Evolutionary conservation across 1,140 invertebrate species (phyloP).

Genomic region (Heliconius nattereri): DNA sequence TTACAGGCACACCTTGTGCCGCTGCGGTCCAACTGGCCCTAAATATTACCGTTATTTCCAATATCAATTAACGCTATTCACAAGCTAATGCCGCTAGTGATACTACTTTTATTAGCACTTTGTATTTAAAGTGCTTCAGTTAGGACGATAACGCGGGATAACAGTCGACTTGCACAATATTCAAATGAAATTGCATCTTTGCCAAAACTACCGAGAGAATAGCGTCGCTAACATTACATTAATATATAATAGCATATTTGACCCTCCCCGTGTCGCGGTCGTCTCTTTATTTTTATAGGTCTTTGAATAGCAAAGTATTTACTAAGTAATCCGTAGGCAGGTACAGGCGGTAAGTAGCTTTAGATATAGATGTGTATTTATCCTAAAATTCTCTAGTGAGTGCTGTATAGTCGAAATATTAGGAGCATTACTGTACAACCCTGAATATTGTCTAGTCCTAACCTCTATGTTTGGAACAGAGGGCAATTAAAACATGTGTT

Average conservation of each 20-base stretch:
- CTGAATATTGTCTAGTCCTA: neutral
- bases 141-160: constrained; percentile 69
- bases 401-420: neutral
- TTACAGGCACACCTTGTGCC: too few relatives aligned
- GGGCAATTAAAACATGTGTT: constrained; percentile 9
- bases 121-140: constrained; percentile 76
- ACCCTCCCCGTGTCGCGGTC: constrained; percentile 58
- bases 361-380: neutral
- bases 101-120: constrained; percentile 74
- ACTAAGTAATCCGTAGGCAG: constrained; percentile 59
- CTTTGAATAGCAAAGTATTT: constrained; percentile 61
- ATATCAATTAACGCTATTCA: constrained; percentile 57
- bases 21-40: too few relatives aligned
- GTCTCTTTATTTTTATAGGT: constrained; percentile 75
- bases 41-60: constrained; percentile 27
- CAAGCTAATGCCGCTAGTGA: constrained; percentile 54
- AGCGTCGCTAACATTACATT: constrained; percentile 77
- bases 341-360: constrained; percentile 44
- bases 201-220: constrained; percentile 78
- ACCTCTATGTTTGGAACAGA: neutral
- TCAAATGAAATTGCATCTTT: constrained; percentile 81
- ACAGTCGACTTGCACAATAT: constrained; percentile 77
- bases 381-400: neutral
- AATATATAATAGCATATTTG: constrained; percentile 77
- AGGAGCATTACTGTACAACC: neutral